A percentile compares a stretch with the other conserved stretches of the same genome.
Conservation (phyloP, 2,888 invertebrate species). For the Agonopterix heracliana region DNA sequence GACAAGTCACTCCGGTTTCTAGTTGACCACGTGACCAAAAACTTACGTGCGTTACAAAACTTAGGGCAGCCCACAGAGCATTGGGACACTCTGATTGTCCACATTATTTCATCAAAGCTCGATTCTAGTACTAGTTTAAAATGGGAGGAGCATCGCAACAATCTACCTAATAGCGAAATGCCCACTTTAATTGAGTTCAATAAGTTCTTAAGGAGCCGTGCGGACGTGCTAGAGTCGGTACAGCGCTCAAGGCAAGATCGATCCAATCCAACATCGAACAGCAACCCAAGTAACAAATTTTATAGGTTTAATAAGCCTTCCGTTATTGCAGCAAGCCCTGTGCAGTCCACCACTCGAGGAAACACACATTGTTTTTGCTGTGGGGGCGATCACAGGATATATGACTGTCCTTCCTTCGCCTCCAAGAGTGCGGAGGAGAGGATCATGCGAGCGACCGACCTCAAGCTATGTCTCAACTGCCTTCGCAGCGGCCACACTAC, state of each 20-base stretch:
- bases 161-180: constrained; percentile 5
- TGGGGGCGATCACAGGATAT: constrained; percentile 17
- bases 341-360: constrained; percentile 3
- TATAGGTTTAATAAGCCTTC: neutral
- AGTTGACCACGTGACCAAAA: no score
- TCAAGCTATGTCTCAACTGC: constrained; percentile 19
- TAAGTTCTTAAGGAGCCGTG: constrained; percentile 21
- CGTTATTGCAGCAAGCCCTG: neutral
- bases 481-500: constrained; percentile 16
- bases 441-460: constrained; percentile 8
- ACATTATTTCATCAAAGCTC: no score
- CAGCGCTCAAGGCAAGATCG: constrained; percentile 10
- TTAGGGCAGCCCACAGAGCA: no score
- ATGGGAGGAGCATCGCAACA: constrained; percentile 12
- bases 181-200: constrained; percentile 18
- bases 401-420: constrained; percentile 20
- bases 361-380: constrained; percentile 17
- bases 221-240: constrained; percentile 19
- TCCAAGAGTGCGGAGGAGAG: constrained; percentile 11
- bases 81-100: no score
- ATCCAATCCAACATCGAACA: no score
- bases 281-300: neutral
- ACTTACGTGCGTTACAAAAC: no score
- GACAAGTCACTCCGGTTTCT: no score
- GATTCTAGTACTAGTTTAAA: no score